Evolutionary conservation across 2,888 invertebrate genomes (phyloP).

Genomic region (Cataglyphis livida): DNA sequence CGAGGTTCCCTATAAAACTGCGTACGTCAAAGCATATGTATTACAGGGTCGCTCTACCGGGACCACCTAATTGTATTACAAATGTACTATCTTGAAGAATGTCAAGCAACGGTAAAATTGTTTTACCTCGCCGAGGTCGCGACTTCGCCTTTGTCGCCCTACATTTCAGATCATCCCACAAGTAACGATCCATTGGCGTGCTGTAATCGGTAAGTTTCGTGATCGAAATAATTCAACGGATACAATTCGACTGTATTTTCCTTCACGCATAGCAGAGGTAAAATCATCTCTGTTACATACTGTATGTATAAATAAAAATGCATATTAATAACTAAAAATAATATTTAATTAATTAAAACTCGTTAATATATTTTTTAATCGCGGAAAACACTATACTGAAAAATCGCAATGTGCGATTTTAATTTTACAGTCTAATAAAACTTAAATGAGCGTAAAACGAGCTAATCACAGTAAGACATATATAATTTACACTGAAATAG

Average conservation of each 20-base stretch:
- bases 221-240: neutral
- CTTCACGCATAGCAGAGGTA: neutral
- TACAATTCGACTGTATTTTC: neutral
- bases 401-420: neutral
- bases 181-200: neutral
- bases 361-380: neutral
- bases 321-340: neutral
- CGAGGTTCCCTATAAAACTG: neutral
- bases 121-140: conserved; percentile 30
- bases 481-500: neutral
- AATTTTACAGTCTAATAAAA: neutral
- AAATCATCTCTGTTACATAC: neutral
- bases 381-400: neutral
- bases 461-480: neutral
- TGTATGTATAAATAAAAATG: neutral
- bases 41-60: neutral
- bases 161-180: conserved; percentile 32
- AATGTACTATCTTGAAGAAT: conserved; percentile 60
- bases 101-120: conserved; percentile 67
- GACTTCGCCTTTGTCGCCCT: conserved; percentile 41
- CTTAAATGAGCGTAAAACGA: neutral
- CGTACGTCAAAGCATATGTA: conserved; percentile 5
- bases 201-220: neutral
- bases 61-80: conserved; percentile 21
- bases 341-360: neutral